A percentile compares a stretch with the other conserved stretches of the same genome.
Conservation (phyloP, 2,113 vertebrate species). For the Candoia aspera region DNA sequence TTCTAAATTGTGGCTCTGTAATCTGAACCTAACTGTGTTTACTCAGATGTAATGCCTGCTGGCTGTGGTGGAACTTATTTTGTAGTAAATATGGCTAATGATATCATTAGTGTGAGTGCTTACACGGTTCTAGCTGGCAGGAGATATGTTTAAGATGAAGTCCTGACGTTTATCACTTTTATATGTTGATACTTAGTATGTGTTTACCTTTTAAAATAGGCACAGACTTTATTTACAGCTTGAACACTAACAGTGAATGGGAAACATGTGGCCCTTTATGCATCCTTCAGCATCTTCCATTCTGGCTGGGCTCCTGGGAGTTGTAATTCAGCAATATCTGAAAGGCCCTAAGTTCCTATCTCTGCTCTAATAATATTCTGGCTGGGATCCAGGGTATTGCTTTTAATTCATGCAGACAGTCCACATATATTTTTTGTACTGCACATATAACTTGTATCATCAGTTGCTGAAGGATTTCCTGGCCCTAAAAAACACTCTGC, state of each 20-base stretch:
- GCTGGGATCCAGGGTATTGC: neutral
- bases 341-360: too few relatives aligned
- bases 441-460: neutral
- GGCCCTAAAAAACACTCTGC: neutral
- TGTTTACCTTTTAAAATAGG: neutral
- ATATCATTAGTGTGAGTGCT: neutral
- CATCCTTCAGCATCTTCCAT: too few relatives aligned
- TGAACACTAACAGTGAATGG: fast-evolving
- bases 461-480: neutral
- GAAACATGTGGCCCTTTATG: too few relatives aligned
- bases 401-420: neutral
- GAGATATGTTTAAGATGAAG: neutral
- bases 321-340: too few relatives aligned
- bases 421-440: neutral
- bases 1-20: neutral
- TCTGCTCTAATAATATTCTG: too few relatives aligned
- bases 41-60: neutral
- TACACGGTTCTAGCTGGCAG: neutral
- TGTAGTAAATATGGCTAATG: neutral
- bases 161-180: neutral
- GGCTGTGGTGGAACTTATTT: neutral
- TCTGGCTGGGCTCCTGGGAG: too few relatives aligned
- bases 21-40: neutral
- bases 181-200: neutral
- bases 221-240: neutral